These are phyloP conservation scores for Hydriomena furcata DNA, from an alignment of 2,888 invertebrate genomes.

Conservation along the genomic window DNA sequence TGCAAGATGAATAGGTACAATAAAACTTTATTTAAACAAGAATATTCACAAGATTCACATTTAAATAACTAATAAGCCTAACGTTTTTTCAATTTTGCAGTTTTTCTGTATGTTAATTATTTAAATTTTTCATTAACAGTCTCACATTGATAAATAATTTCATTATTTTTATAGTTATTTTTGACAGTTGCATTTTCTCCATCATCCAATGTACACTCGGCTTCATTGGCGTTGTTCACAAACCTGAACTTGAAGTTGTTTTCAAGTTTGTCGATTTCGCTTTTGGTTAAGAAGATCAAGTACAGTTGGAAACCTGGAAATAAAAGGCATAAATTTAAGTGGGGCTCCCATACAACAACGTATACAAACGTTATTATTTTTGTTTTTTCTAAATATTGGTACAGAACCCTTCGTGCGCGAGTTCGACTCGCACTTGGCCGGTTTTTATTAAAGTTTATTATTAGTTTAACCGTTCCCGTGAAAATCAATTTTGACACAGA, in stretches of 20 bases:
- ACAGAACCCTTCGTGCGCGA: no score
- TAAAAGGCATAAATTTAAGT: background rate
- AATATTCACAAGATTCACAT: no score
- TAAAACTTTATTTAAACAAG: no score
- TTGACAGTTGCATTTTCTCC: background rate
- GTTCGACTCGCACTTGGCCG: no score
- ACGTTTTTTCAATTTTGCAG: background rate
- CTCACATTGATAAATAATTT: background rate
- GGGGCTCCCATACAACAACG: no score
- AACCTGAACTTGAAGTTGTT: conserved; percentile 17
- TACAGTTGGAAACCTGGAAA: conserved; percentile 9
- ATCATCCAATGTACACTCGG: conserved; percentile 10
- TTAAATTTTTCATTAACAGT: background rate
- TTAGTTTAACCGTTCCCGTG: no score
- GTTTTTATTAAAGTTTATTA: no score
- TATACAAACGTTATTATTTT: no score
- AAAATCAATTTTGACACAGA: no score
- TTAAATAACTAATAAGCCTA: no score
- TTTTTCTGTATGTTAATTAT: background rate
- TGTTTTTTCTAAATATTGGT: no score
- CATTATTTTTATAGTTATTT: background rate
- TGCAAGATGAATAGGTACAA: no score
- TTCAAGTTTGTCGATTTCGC: conserved; percentile 18
- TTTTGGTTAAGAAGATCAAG: conserved; percentile 18
- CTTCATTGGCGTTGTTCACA: conserved; percentile 9